Base-by-base conservation (phyloP, 2,888 invertebrate genomes). In the Nymphalis polychloros region DNA sequence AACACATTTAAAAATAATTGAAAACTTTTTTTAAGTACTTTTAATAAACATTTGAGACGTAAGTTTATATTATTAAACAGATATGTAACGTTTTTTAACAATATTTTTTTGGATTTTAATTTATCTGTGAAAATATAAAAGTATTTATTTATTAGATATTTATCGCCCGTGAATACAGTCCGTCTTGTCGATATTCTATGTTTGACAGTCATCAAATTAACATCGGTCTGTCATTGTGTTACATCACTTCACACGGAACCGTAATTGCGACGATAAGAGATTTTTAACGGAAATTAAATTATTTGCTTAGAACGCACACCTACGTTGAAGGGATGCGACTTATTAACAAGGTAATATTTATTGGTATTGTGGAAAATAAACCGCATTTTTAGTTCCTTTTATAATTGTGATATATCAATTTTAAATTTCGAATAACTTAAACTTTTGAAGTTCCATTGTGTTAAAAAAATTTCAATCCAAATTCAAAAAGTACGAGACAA, bases 201-300 rank as follows among this genome's bases (percentile, higher is more conserved):
- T 82, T 84, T 84, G 83, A 85, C 85, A 86, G 82, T 79, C 75
- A 83, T 87, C 85, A 85, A 89, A 89, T 89, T 89, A 88, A 87
- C 89, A 86, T 84, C 75, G 75, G 77, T 84, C 84, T 83, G 87
- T 83, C 82, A 84, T 83, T 81, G 80, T 75, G 78, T 83, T 85
- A 83, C 83, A 79, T 81, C 86, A 85, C 83, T 86, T 86, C 85
- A 81, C 86, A 82, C 79, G 68, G 77, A 78, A 73, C 78, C 80
- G 77, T 84, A 84, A 86, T 86, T 85, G 80, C 75, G 79, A 82
- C 74, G 80, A 84, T 85, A 85, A 84, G 80, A 84, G 77, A 79
- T 77, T 83, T 82, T 84, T 83, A 85, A 86, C 82, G 84, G 81
- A 86, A 84, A 84, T 84, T 81, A 80, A 85, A 83, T 84, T 84